Conservation (phyloP, 2,888 invertebrate species). For the Diplazon laetatorius region DNA sequence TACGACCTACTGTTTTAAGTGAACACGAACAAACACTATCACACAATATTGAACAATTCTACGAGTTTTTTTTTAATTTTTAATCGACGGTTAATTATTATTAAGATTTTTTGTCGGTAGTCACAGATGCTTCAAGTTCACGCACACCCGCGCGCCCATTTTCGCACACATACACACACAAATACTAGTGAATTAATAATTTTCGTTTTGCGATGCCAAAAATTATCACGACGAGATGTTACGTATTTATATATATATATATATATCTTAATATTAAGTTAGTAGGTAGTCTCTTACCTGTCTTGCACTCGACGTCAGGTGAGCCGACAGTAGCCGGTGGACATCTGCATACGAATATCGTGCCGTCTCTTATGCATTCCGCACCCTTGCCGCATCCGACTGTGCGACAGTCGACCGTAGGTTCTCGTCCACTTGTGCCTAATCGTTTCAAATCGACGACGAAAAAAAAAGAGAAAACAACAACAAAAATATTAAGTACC, state of each 20-base stretch:
- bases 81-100: slow-evolving; percentile 73
- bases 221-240: no score
- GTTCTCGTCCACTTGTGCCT: slow-evolving; percentile 76
- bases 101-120: slow-evolving; percentile 77
- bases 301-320: slow-evolving; percentile 88
- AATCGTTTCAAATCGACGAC: no score
- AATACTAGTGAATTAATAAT: slow-evolving; percentile 40
- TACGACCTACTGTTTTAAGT: slow-evolving; percentile 71
- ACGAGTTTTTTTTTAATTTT: slow-evolving; percentile 80
- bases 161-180: slow-evolving; percentile 73
- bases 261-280: slow-evolving; percentile 61
- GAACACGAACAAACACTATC: slow-evolving; percentile 74
- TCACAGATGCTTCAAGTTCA: slow-evolving; percentile 78
- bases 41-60: no score
- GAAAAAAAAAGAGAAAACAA: slow-evolving; percentile 1
- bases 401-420: slow-evolving; percentile 89
- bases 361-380: slow-evolving; percentile 93
- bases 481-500: no score
- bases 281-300: slow-evolving; percentile 83
- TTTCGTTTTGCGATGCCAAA: no score
- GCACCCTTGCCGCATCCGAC: slow-evolving; percentile 93
- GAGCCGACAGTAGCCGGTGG: slow-evolving; percentile 89
- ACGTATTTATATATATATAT: slow-evolving; percentile 22
- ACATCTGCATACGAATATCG: slow-evolving; percentile 92
- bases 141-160: slow-evolving; percentile 74